Conservation (phyloP, 2,113 vertebrate genomes). For the Platichthys stellatus region DNA sequence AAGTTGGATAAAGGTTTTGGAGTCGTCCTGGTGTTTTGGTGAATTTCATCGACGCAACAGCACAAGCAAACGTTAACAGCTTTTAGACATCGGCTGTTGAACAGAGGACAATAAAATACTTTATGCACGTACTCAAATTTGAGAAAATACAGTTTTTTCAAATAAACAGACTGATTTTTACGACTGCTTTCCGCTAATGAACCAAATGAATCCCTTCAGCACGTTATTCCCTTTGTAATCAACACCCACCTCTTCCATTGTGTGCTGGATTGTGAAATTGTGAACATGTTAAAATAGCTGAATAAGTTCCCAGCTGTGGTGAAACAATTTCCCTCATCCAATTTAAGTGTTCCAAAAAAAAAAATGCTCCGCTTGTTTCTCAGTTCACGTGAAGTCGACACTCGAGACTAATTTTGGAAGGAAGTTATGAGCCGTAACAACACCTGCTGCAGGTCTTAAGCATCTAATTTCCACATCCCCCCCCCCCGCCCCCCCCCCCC, state of each 20-base stretch:
- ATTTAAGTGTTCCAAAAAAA: neutral
- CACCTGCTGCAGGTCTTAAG: constrained; percentile 25
- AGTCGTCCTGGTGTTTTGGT: too few species aligned
- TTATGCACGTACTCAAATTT: too few species aligned
- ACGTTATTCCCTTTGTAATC: neutral
- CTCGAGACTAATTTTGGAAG: neutral
- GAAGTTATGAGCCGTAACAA: constrained; percentile 1
- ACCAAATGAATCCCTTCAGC: neutral
- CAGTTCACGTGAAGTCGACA: neutral
- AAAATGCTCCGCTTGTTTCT: neutral
- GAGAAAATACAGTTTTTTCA: too few species aligned
- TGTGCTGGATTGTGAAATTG: too few species aligned
- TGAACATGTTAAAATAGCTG: too few species aligned
- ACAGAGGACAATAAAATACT: too few species aligned
- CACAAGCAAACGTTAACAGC: too few species aligned
- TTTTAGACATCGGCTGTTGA: too few species aligned
- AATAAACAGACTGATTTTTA: neutral
- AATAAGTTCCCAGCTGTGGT: neutral
- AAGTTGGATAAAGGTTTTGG: too few species aligned
- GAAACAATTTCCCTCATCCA: neutral
- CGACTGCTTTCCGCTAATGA: neutral
- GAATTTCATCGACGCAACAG: too few species aligned
- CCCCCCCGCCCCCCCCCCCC: neutral
- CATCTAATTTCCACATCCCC: constrained; percentile 37
- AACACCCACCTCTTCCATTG: neutral